phyloP scores from a whole-genome alignment of 2,113 vertebrate species.

The Furnarius figulus region DNA sequence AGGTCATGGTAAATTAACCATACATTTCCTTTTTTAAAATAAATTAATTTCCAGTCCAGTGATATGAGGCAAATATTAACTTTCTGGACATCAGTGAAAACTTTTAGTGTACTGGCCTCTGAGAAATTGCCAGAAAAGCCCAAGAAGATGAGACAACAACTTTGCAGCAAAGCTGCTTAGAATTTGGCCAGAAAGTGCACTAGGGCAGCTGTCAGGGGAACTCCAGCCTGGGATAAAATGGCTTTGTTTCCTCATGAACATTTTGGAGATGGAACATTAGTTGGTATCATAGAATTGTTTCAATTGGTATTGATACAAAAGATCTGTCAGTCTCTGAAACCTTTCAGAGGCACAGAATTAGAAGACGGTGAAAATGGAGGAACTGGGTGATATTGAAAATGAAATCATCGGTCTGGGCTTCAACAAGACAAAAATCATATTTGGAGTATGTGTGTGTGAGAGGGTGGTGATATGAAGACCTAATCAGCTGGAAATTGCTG shows the following conservation, averaged over 20 bases:
- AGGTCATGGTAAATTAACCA: not conserved
- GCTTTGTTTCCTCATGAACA: not conserved
- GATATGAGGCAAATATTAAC: not conserved
- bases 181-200: not conserved
- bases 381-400: not conserved
- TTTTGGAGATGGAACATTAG: not conserved
- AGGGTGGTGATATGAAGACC: not conserved
- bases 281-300: not conserved
- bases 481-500: not conserved
- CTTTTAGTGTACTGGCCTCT: not conserved
- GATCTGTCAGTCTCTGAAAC: not conserved
- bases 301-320: not conserved
- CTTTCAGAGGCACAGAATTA: not conserved
- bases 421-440: not conserved
- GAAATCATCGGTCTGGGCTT: not conserved
- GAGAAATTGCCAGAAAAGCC: not conserved
- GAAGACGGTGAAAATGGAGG: not conserved
- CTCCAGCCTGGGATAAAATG: not conserved
- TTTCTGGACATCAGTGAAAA: not conserved
- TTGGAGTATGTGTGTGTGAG: not conserved
- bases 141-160: not conserved
- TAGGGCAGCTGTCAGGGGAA: not conserved
- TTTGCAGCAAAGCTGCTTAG: not conserved
- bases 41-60: not conserved
- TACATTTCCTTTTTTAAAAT: not conserved